A percentile compares a stretch with the other conserved stretches of the same genome.
Conservation (phyloP, 2,113 vertebrate species). For the Pseudopodoces humilis region DNA sequence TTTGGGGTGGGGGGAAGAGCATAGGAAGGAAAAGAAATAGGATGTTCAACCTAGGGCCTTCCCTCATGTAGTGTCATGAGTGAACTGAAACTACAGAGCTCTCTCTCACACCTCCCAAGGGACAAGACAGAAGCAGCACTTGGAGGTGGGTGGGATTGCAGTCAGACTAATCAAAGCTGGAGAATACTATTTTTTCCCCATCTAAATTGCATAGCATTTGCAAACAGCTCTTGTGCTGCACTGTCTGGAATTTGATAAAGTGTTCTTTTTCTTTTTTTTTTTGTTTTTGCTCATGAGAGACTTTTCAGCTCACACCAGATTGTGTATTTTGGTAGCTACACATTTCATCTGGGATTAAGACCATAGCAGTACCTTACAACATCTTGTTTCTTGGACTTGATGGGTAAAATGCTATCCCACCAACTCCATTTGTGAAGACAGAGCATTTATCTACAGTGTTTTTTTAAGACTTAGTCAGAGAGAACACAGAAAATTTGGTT, state of each 20-base stretch:
- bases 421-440: background rate
- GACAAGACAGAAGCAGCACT: background rate
- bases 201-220: background rate
- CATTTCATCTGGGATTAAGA: background rate
- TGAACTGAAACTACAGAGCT: background rate
- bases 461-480: background rate
- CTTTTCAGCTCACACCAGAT: background rate
- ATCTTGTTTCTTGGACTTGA: background rate
- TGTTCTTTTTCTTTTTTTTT: background rate
- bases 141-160: background rate
- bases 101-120: background rate
- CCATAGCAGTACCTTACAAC: background rate
- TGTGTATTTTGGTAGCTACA: background rate
- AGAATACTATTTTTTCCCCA: background rate
- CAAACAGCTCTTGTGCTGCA: background rate
- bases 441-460: background rate
- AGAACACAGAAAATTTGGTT: background rate
- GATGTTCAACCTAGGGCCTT: background rate
- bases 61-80: background rate
- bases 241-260: background rate
- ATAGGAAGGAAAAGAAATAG: background rate
- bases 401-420: background rate
- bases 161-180: background rate
- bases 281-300: background rate
- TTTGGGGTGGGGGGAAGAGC: background rate